A percentile compares a stretch with the other conserved stretches of the same genome.
phyloP scores from a whole-genome alignment of 2,888 invertebrate species.

The Mechanitis mazaeus region DNA sequence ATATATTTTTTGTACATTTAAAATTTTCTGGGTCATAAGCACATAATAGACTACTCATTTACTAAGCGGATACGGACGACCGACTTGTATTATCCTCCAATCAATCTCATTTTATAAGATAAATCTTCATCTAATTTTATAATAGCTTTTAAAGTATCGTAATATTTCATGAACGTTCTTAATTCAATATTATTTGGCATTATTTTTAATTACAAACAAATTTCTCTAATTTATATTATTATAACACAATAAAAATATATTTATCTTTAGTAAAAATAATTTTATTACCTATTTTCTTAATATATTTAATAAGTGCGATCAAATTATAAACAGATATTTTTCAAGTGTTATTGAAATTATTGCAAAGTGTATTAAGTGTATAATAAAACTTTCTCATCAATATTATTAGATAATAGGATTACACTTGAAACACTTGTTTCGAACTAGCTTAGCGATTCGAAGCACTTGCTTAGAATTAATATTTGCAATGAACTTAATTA shows the following conservation, averaged over 20 bases:
- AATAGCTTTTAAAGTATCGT: no score
- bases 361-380: background rate
- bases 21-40: background rate
- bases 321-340: background rate
- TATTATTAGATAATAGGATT: background rate
- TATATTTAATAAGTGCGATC: no score
- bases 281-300: no score
- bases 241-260: no score
- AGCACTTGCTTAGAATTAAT: constrained; percentile 5
- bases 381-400: background rate
- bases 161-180: no score
- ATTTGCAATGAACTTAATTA: constrained; percentile 6
- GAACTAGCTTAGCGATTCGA: background rate
- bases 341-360: background rate
- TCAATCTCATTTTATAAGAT: constrained; percentile 3
- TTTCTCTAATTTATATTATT: no score
- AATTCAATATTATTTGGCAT: no score
- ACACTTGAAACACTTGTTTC: background rate
- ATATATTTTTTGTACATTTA: no score
- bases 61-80: constrained; percentile 8
- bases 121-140: background rate
- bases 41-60: background rate
- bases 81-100: constrained; percentile 13
- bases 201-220: no score
- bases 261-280: no score